Percentiles rank a stretch among this genome's conserved stretches.
These are phyloP conservation scores for Spinus pinus DNA, from an alignment of 2,797 vertebrate genomes.

Conservation along the genomic window DNA sequence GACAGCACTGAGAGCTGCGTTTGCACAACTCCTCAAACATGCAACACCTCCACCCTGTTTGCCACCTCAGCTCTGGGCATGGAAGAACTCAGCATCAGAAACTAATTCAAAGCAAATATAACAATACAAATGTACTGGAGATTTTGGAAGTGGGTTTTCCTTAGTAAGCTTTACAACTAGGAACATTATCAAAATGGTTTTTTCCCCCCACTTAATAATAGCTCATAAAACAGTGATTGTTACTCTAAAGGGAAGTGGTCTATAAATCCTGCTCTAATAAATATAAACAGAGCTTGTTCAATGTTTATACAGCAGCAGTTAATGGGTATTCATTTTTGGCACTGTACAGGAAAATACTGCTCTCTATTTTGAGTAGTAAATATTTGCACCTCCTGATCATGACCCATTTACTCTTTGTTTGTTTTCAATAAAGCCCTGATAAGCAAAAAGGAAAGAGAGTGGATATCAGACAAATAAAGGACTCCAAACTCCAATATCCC, in stretches of 20 bases:
- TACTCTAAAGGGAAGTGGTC: conserved; percentile 45
- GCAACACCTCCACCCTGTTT: not conserved
- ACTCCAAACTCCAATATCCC: not conserved
- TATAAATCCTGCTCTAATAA: conserved; percentile 58
- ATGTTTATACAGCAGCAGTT: conserved; percentile 34
- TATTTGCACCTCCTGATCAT: conserved; percentile 46
- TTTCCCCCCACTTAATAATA: conserved; percentile 25
- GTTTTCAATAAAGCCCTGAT: not conserved
- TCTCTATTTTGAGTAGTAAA: conserved; percentile 50
- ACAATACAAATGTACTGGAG: not conserved
- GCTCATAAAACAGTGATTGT: conserved; percentile 39
- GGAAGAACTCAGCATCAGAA: not conserved
- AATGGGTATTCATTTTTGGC: conserved; percentile 61
- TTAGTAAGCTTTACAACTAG: not conserved
- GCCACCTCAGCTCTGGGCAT: not conserved
- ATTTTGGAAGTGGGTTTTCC: not conserved
- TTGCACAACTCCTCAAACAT: not conserved
- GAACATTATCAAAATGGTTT: not conserved
- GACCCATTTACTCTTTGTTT: not conserved
- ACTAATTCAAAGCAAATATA: not conserved
- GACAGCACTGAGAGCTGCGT: not conserved
- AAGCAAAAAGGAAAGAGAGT: not conserved
- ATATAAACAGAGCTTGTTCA: conserved; percentile 47
- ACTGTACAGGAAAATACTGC: not conserved
- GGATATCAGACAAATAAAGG: not conserved